Conservation (phyloP, 2,888 invertebrate genomes). For the Oithona nana region DNA sequence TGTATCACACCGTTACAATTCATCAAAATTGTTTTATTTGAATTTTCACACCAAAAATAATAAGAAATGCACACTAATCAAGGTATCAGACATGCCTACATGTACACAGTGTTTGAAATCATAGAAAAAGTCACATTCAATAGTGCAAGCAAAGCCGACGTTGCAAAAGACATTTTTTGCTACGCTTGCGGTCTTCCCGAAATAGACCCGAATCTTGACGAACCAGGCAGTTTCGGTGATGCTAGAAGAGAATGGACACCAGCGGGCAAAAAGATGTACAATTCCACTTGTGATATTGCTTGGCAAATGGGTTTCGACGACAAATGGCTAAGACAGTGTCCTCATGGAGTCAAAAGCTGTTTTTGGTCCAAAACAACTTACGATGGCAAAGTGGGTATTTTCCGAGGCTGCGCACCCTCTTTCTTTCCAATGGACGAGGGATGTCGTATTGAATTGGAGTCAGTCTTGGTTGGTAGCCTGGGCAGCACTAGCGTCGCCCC, state of each 20-base stretch:
- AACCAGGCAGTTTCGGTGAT: slow-evolving; percentile 1
- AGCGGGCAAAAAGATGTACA: slow-evolving; percentile 16
- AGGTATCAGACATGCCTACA: too few relatives aligned
- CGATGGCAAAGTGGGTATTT: neutral
- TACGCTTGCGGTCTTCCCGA: slow-evolving; percentile 11
- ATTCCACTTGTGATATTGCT: slow-evolving; percentile 15
- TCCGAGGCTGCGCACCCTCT: slow-evolving; percentile 13
- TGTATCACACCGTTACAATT: too few relatives aligned
- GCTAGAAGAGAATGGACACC: neutral
- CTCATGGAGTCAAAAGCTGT: slow-evolving; percentile 12
- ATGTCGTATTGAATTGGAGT: slow-evolving; percentile 11
- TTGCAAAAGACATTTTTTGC: neutral
- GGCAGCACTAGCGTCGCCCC: neutral
- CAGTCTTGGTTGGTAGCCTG: neutral
- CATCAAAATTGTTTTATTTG: too few relatives aligned
- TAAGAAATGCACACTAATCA: too few relatives aligned
- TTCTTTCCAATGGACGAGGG: neutral
- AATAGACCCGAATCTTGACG: slow-evolving; percentile 10
- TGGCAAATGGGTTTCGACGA: slow-evolving; percentile 2
- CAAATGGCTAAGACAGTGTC: slow-evolving; percentile 12
- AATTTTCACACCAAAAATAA: too few relatives aligned
- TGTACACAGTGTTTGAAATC: too few relatives aligned
- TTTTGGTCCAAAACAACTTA: neutral
- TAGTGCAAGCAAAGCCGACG: too few relatives aligned
- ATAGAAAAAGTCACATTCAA: too few relatives aligned